These are phyloP conservation scores for Spea hammondii DNA, from an alignment of 2,797 vertebrate species.

Conservation along the genomic window DNA sequence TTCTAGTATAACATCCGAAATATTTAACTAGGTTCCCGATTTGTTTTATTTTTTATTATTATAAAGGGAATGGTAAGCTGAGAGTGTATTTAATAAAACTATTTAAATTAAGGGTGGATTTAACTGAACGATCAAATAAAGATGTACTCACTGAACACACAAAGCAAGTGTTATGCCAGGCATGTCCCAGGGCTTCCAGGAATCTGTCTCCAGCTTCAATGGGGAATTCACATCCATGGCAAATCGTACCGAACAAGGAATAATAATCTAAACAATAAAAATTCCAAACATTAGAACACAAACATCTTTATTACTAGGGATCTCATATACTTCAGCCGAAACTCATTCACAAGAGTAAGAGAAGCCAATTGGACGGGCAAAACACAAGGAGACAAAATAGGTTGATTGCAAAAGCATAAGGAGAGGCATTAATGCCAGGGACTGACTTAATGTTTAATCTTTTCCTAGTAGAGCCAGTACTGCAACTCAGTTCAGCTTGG, in stretches of 20 bases:
- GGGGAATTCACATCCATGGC: constrained; percentile 93
- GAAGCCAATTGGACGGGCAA: neutral
- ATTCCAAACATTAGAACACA: constrained; percentile 1
- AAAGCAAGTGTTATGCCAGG: constrained; percentile 98
- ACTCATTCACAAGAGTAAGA: neutral
- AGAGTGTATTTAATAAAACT: too few species aligned
- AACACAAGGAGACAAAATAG: constrained; percentile 2
- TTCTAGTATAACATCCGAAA: too few species aligned
- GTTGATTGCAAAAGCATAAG: neutral
- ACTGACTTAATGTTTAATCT: constrained; percentile 21
- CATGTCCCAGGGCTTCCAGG: constrained; percentile 88
- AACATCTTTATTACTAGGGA: neutral
- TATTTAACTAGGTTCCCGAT: too few species aligned
- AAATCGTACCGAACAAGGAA: constrained; percentile 88
- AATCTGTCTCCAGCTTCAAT: constrained; percentile 97
- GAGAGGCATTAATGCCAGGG: neutral
- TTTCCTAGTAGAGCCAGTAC: constrained; percentile 42
- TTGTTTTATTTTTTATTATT: too few species aligned
- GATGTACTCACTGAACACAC: constrained; percentile 85
- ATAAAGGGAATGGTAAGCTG: too few species aligned
- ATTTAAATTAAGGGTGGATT: neutral
- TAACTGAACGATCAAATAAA: neutral
- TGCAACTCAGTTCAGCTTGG: constrained; percentile 50
- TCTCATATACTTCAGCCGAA: neutral
- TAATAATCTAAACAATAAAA: constrained; percentile 81